Percentiles rank a stretch among this genome's conserved stretches.
These are phyloP conservation scores for Rhinoptilus africanus DNA, from an alignment of 2,113 vertebrate genomes.

Conservation along the genomic window DNA sequence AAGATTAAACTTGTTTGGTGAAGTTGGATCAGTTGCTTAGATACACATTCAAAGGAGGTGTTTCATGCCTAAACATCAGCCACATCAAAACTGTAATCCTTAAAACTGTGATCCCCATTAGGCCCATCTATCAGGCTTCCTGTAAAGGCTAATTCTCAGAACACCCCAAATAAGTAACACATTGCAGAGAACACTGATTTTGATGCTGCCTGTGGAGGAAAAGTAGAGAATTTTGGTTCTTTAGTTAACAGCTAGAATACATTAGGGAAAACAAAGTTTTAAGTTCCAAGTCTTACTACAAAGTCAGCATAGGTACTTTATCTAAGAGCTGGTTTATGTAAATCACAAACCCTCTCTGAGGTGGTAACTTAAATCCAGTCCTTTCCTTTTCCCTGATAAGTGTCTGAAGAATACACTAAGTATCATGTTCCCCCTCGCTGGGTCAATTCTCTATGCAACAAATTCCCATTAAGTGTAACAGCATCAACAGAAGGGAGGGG, in stretches of 20 bases:
- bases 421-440: neutral
- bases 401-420: neutral
- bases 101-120: neutral
- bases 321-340: neutral
- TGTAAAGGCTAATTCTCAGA: neutral
- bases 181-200: neutral
- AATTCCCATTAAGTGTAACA: neutral
- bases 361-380: neutral
- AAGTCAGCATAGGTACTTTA: neutral
- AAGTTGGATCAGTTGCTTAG: neutral
- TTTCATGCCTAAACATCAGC: neutral
- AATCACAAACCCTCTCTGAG: neutral
- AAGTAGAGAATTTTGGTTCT: neutral
- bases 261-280: neutral
- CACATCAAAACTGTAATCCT: neutral
- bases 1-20: neutral
- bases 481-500: neutral
- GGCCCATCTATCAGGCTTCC: neutral
- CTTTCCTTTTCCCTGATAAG: neutral
- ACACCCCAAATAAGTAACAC: neutral
- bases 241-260: neutral
- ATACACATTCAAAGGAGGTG: neutral
- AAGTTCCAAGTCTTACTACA: neutral
- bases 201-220: neutral
- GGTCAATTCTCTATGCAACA: neutral